Base-by-base conservation (phyloP, 2,113 vertebrate genomes). In the Antigone vipio region DNA sequence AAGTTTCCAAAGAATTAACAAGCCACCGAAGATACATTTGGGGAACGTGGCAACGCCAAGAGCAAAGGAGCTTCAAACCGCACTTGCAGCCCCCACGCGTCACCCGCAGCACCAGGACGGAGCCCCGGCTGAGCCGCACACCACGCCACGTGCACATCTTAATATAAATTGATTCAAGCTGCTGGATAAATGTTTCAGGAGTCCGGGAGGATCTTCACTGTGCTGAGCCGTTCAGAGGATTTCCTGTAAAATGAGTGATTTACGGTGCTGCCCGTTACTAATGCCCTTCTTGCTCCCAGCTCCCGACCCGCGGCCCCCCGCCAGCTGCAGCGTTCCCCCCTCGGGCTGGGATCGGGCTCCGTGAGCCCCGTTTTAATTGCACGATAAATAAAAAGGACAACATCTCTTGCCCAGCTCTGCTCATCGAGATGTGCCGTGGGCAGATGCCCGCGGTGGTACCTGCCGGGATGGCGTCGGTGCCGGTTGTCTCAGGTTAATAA, bases 1-100 rank as follows among this genome's bases (percentile, higher is more conserved):
- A 83, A 91, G 86, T 89, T 95, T 85, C 80, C 79, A 47, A 75
- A 74, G 34, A 77, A 87, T 81, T 68, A 91, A 86, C 29, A 50
- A 88, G 92, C 73, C 89, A 52, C 69, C 13, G 9, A 87, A 89
- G 95, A 52, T 24, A 5, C 55, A 1, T 20, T 53, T 30, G 67
- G 69, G 63, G 93, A 95, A 90, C n/a, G 2, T 19, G 30, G 67
- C 11, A 12, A 77, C 32, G 80, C 85, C 88, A 93, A 78, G 86
- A 76, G 75, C 49, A 68, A 38, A 93, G 85, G 86, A 75, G 90
- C 55, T 63, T 86, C 50, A 73, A 80, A 89, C 86, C 42, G 1
- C 58, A 3, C 47, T 21, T 27, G 68, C 44, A 5, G 77, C 77
- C 78, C 50, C 74, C 34, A 29, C 23, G 2, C 16, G 5, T 15